Percentiles rank a stretch among this genome's conserved stretches.
Conservation (phyloP, 2,113 vertebrate species). For the Isurus oxyrinchus region DNA sequence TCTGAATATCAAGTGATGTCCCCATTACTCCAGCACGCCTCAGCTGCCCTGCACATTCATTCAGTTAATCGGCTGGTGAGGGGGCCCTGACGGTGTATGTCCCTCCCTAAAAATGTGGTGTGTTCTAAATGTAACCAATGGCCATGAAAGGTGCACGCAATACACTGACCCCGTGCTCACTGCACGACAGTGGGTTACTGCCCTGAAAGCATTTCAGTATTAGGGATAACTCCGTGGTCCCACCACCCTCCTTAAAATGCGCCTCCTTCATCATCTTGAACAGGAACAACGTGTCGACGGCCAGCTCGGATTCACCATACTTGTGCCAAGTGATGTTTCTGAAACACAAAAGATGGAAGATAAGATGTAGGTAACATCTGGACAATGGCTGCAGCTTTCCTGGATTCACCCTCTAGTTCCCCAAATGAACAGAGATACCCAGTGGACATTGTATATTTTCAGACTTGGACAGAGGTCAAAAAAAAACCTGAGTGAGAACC, state of each 20-base stretch:
- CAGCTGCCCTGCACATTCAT: not conserved
- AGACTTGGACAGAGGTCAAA: not conserved
- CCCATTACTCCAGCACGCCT: not conserved
- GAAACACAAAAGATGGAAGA: not conserved
- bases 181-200: not conserved
- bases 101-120: not conserved
- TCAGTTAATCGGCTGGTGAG: not conserved
- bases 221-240: not conserved
- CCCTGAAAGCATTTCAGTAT: not conserved
- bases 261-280: slow-evolving; percentile 32
- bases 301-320: not conserved
- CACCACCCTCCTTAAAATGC: not conserved
- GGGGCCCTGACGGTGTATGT: not conserved
- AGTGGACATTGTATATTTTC: too few species aligned
- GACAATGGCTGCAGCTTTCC: not conserved
- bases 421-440: not conserved
- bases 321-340: slow-evolving; percentile 4
- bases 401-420: not conserved
- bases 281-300: not conserved
- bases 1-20: not conserved
- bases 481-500: not conserved
- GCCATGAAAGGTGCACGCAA: slow-evolving; percentile 23
- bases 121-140: slow-evolving; percentile 1
- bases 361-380: not conserved
- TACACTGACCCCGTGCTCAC: not conserved